Base-by-base conservation (phyloP, 2,888 invertebrate genomes). In the Amphimallon solstitiale region DNA sequence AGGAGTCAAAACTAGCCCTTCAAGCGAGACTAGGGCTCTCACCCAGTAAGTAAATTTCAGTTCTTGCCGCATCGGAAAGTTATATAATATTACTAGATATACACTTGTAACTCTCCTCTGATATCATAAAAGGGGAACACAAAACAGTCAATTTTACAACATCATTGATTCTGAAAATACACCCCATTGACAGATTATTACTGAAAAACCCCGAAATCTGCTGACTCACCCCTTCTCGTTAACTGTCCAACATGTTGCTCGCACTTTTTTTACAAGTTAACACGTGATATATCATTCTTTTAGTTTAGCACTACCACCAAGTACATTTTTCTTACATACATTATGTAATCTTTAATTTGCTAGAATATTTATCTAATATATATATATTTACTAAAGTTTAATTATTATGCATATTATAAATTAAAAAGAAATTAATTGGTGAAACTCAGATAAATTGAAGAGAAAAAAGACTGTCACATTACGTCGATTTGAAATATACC, bases 21-120 rank as follows among this genome's bases (percentile, higher is more conserved):
- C 83, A 84, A 72, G 79, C 82, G 52, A 75, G 84, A 70, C 79
- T 84, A 65, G 82, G 83, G 65, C 77, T 84, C 19, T 83, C 83
- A 59, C 82, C 83, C 63, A 81, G 84, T 84, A 76, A 82, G 82
- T 81, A 43, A 43, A 46, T 56, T 52, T 52, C 34, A 15, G 19
- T 38, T 38, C 21, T 34, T 38, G n/a, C 19, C 14, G 7, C 38
- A 14, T 38, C 10, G 17, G 15, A 48, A 17, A n/a, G 9, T 23
- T 40, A 43, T 17, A 21, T 7, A 15, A 40, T 9, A 37, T 23
- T 40, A 63, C 54, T 3, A 1, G 29, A 29, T 29, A 29, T 29
- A 29, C 48, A 49, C 48, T 49, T 49, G 48, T 49, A 49, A 29
- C 48, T 7, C 29, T 65, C 61, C 38, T 29, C 29, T 29, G 29